Percentiles rank a stretch among this genome's conserved stretches.
Conservation (phyloP, 2,888 invertebrate genomes). For the Herminia tarsipennalis region DNA sequence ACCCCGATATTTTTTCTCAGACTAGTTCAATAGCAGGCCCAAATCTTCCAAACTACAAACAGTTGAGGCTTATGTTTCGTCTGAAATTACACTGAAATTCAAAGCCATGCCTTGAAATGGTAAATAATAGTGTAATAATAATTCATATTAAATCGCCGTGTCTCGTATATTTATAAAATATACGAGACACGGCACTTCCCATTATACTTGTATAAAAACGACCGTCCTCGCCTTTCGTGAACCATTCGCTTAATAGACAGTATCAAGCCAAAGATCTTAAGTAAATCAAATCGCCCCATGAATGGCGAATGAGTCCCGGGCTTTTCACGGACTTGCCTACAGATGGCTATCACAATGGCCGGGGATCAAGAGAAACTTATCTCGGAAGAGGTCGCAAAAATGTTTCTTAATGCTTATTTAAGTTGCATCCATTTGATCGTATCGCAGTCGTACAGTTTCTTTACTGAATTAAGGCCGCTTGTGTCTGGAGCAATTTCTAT, state of each 20-base stretch:
- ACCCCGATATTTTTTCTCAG: no score
- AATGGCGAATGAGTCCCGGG: slow-evolving; percentile 80
- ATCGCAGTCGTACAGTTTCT: slow-evolving; percentile 47
- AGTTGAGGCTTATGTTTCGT: no score
- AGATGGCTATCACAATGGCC: slow-evolving; percentile 83
- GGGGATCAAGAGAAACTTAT: slow-evolving; percentile 81
- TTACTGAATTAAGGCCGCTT: slow-evolving; percentile 16
- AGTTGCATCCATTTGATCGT: slow-evolving; percentile 76
- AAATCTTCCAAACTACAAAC: no score
- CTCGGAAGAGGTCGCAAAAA: slow-evolving; percentile 74
- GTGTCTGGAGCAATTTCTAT: not conserved
- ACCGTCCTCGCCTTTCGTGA: slow-evolving; percentile 47
- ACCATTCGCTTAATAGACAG: slow-evolving; percentile 81
- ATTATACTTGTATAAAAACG: slow-evolving; percentile 70
- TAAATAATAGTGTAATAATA: no score
- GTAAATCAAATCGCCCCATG: slow-evolving; percentile 85
- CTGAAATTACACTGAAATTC: no score
- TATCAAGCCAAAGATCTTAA: slow-evolving; percentile 82
- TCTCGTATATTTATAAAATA: no score
- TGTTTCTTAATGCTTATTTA: slow-evolving; percentile 83
- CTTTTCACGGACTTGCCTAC: slow-evolving; percentile 78
- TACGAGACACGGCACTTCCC: slow-evolving; percentile 45
- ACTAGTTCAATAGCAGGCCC: no score
- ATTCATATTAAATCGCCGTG: no score
- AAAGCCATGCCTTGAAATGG: no score